phyloP scores from a whole-genome alignment of 2,888 invertebrate genomes.

The Hirtodrosophila alboralis region DNA sequence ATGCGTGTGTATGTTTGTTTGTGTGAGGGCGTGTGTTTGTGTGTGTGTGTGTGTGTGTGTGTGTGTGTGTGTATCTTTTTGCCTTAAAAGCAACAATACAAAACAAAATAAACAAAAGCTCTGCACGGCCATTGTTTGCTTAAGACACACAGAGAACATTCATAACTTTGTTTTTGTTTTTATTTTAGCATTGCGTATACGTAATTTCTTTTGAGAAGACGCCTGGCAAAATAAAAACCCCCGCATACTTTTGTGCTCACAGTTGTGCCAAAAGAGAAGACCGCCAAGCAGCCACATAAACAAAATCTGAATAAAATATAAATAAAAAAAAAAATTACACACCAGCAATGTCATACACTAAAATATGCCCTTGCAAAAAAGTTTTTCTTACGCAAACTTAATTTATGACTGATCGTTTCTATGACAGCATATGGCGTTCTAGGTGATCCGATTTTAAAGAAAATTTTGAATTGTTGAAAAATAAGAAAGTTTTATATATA shows the following conservation, averaged over 20 bases:
- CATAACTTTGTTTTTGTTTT: slow-evolving; percentile 50
- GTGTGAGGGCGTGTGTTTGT: slow-evolving; percentile 1
- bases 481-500: too few species aligned
- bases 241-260: slow-evolving; percentile 44
- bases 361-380: too few species aligned
- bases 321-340: not conserved
- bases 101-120: slow-evolving; percentile 69
- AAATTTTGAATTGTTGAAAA: too few species aligned
- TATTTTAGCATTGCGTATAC: slow-evolving; percentile 49
- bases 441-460: too few species aligned
- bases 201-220: slow-evolving; percentile 47
- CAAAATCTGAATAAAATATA: slow-evolving; percentile 28
- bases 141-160: slow-evolving; percentile 57
- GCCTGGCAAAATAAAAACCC: slow-evolving; percentile 24
- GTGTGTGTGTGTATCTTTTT: slow-evolving; percentile 3
- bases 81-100: slow-evolving; percentile 44
- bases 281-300: slow-evolving; percentile 34
- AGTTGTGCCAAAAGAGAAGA: slow-evolving; percentile 34
- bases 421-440: too few species aligned
- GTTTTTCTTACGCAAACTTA: too few species aligned
- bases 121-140: slow-evolving; percentile 69
- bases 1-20: not conserved
- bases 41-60: slow-evolving; percentile 10
- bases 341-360: too few species aligned
- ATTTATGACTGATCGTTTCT: too few species aligned